Base-by-base conservation (phyloP, 64 coral and sea anemone species). In the Stichodactyla mertensii region DNA sequence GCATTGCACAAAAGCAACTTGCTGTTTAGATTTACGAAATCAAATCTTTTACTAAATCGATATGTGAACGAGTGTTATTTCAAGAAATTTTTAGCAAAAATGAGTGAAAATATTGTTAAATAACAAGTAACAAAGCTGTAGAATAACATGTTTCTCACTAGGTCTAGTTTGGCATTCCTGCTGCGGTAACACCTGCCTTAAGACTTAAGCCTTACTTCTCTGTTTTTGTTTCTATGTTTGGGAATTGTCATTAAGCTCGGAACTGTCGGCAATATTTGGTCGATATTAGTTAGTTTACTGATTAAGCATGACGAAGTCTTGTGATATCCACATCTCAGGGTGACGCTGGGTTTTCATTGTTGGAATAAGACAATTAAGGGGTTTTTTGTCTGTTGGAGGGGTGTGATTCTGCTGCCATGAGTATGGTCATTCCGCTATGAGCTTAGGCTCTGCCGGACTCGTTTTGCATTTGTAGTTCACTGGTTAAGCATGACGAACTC, bases 181-280 rank as follows among this genome's bases (percentile, higher is more conserved):
- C 69, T 74, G 69, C 14, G 69, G 69, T 74, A 74, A 36, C 69
- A 74, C 69, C 69, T 74, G 69, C 27, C 69, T 74, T 74, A 27
- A n/a, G 23, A 74, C 26, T 74, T 20, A 27, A 74, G 69, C 27
- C 10, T n/a, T 20, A 27, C 27, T 74, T 10, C n/a, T 74, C 12
- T 66, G 18, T 20, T 74, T 74, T 74, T 74, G 27, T 13, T n/a
- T 74, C 69, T 31, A 74, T 74, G 69, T 23, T n/a, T n/a, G 69
- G 27, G 69, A 74, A 26, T 27, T 74, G 62, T 66, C 10, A 66
- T 66, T 66, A 18, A 66, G 62, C 19, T 22, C 22, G 62, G 22
- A 3, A 10, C 12, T 74, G 69, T 23, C 24, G 2, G 24, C 69
- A 74, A 7, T 74, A 74, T 31, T 74, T 74, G 69, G 24, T 11